A percentile compares a stretch with the other conserved stretches of the same genome.
Conservation (phyloP, 2,888 invertebrate genomes). For the Melanostoma mellinum region DNA sequence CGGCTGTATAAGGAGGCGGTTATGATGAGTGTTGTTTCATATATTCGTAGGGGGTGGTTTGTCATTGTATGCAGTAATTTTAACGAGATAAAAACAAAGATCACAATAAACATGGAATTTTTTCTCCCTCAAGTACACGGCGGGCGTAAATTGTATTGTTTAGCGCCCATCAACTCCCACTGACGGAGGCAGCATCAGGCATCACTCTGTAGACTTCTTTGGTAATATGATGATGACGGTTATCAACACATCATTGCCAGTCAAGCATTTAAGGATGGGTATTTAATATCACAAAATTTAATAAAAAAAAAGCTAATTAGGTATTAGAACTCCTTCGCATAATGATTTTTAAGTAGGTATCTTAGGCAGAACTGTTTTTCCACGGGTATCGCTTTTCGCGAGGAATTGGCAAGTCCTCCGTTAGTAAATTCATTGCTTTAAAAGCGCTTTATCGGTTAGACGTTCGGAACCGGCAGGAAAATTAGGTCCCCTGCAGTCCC, state of each 20-base stretch:
- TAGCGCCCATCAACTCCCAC: slow-evolving; percentile 46
- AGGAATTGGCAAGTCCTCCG: too few species aligned
- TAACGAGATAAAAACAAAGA: slow-evolving; percentile 80
- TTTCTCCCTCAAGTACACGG: slow-evolving; percentile 65
- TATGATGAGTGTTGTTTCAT: slow-evolving; percentile 26
- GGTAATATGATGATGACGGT: slow-evolving; percentile 5
- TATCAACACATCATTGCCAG: slow-evolving; percentile 50
- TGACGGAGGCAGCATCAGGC: slow-evolving; percentile 23
- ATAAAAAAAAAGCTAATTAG: too few species aligned
- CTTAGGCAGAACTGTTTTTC: too few species aligned
- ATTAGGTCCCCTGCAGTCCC: too few species aligned
- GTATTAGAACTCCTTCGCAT: too few species aligned
- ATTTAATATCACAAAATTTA: too few species aligned
- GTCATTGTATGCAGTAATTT: slow-evolving; percentile 78
- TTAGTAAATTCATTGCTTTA: too few species aligned
- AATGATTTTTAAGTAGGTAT: too few species aligned
- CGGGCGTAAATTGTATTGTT: slow-evolving; percentile 57
- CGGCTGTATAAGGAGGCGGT: slow-evolving; percentile 39
- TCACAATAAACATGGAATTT: slow-evolving; percentile 56
- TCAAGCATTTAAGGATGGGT: too few species aligned
- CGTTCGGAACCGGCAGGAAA: too few species aligned
- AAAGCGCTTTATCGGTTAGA: too few species aligned
- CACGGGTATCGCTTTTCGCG: too few species aligned
- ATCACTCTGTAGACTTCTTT: slow-evolving; percentile 17
- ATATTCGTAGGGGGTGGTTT: slow-evolving; percentile 28